phyloP scores from a whole-genome alignment of 2,113 vertebrate species.

The Cercopithecus mona region DNA sequence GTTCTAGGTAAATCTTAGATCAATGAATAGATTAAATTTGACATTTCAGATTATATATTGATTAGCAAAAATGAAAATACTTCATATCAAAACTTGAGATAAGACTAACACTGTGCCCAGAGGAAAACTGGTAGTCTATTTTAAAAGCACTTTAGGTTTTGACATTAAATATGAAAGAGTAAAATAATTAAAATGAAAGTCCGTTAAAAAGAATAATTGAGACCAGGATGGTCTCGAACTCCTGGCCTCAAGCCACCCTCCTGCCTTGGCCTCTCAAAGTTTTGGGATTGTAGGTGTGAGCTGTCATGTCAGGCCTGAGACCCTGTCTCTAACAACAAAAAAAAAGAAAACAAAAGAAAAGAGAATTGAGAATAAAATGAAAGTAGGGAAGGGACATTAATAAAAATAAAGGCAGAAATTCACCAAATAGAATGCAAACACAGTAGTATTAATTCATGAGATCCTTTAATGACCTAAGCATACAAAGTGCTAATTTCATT shows the following conservation, averaged over 20 bases:
- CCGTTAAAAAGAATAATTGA: background rate
- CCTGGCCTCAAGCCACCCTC: no score
- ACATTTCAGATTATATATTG: background rate
- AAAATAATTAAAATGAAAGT: background rate
- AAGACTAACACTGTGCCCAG: background rate
- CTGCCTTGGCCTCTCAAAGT: no score
- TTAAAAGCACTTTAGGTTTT: background rate
- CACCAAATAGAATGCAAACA: background rate
- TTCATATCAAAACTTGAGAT: background rate
- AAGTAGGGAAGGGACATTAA: background rate
- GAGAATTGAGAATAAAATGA: background rate
- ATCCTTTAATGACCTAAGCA: background rate
- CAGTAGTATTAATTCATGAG: rapidly evolving
- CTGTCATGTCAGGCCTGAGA: no score
- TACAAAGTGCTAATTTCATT: rapidly evolving
- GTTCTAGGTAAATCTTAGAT: background rate
- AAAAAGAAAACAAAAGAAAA: no score
- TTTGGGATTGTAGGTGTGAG: no score
- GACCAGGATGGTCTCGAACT: no score
- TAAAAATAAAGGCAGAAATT: background rate
- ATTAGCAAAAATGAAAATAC: background rate
- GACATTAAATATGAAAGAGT: background rate
- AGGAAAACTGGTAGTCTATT: slow-evolving; percentile 51
- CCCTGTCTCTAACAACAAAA: no score
- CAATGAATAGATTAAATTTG: background rate